A percentile compares a stretch with the other conserved stretches of the same genome.
These are phyloP conservation scores for Amyelois transitella DNA, from an alignment of 1,140 invertebrate species.

Conservation along the genomic window DNA sequence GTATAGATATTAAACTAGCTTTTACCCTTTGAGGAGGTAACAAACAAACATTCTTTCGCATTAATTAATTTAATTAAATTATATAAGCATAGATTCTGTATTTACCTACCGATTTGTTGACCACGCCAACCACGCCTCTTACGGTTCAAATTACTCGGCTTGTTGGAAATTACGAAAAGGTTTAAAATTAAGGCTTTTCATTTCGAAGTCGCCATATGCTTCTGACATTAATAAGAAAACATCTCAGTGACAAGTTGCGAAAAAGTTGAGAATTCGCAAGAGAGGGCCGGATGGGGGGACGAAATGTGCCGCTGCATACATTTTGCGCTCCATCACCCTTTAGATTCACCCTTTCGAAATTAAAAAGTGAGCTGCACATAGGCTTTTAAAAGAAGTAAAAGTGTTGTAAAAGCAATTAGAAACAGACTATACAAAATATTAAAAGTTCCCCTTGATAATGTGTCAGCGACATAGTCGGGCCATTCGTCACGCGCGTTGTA, in stretches of 20 bases:
- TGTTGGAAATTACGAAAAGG: too few species aligned
- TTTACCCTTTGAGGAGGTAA: too few species aligned
- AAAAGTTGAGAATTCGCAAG: conserved; percentile 5
- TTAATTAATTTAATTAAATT: too few species aligned
- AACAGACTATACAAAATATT: conserved; percentile 44
- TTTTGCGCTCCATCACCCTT: conserved; percentile 12
- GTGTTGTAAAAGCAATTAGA: conserved; percentile 39
- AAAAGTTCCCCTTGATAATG: conserved; percentile 37
- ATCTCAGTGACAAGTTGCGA: background rate
- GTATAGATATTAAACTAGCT: too few species aligned
- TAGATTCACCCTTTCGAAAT: conserved; percentile 27
- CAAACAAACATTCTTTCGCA: too few species aligned
- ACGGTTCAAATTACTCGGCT: too few species aligned
- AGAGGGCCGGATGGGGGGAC: conserved; percentile 3
- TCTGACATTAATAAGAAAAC: background rate
- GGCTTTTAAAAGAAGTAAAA: conserved; percentile 23
- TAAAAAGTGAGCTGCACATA: conserved; percentile 24
- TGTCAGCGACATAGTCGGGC: conserved; percentile 20
- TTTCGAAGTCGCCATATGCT: background rate
- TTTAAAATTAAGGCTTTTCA: background rate
- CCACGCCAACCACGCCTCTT: too few species aligned
- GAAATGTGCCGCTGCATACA: conserved; percentile 18
- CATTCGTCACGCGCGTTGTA: conserved; percentile 31
- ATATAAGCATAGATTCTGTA: too few species aligned
- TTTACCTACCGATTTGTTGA: too few species aligned